Conservation (phyloP, 2,797 vertebrate genomes). For the Pseudocheirus occidentalis region DNA sequence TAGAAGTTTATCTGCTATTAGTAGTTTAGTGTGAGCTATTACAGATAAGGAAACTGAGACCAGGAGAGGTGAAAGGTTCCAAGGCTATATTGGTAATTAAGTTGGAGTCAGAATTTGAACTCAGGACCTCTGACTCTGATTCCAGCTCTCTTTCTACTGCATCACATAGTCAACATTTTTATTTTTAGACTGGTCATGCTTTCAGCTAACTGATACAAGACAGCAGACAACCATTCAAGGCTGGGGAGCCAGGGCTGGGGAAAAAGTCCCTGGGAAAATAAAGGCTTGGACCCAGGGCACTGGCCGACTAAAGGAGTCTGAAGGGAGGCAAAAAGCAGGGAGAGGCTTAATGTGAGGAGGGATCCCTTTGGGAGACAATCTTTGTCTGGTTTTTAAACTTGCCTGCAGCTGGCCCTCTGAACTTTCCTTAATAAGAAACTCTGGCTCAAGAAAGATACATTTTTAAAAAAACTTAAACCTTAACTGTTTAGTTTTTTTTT, state of each 20-base stretch:
- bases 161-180: not conserved
- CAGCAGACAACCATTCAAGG: not conserved
- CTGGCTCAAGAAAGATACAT: not conserved
- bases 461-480: not conserved
- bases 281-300: not conserved
- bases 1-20: not conserved
- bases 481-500: not conserved
- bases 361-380: not conserved
- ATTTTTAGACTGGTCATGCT: not conserved
- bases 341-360: not conserved
- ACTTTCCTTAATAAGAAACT: not conserved
- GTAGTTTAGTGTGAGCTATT: not conserved
- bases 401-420: not conserved
- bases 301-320: not conserved
- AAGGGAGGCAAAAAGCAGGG: not conserved
- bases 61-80: not conserved
- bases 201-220: conserved; percentile 38
- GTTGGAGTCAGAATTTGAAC: conserved; percentile 29
- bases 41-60: not conserved
- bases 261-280: conserved; percentile 8
- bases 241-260: not conserved
- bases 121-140: not conserved
- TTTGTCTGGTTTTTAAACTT: not conserved
- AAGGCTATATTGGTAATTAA: not conserved
- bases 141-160: not conserved